Conservation (phyloP, 1,140 invertebrate genomes). For the honey bee (Apis mellifera) region Amel_HAv3.1 CM009942.2:9916001-9916500, state of each 20-base stretch:
- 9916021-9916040: conserved; percentile 3
- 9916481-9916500: not conserved
- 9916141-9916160: no score
- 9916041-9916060: not conserved
- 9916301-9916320: conserved; percentile 32
- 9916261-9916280: not conserved
- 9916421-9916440: conserved; percentile 39
- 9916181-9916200: no score
- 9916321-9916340: conserved; percentile 36
- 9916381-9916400: conserved; percentile 41
- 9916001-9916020: no score
- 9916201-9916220: no score
- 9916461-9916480: conserved; percentile 25
- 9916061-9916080: not conserved
- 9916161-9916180: no score
- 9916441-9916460: conserved; percentile 48
- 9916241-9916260: not conserved
- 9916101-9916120: not conserved
- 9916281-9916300: conserved; percentile 15
- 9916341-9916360: conserved; percentile 50
- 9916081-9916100: not conserved
- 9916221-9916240: no score
- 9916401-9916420: conserved; percentile 53
- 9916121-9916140: not conserved
- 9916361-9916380: conserved; percentile 42